Evolutionary conservation across 2,113 vertebrate species (phyloP).

Genomic region (Motacilla tschutschensis): DNA sequence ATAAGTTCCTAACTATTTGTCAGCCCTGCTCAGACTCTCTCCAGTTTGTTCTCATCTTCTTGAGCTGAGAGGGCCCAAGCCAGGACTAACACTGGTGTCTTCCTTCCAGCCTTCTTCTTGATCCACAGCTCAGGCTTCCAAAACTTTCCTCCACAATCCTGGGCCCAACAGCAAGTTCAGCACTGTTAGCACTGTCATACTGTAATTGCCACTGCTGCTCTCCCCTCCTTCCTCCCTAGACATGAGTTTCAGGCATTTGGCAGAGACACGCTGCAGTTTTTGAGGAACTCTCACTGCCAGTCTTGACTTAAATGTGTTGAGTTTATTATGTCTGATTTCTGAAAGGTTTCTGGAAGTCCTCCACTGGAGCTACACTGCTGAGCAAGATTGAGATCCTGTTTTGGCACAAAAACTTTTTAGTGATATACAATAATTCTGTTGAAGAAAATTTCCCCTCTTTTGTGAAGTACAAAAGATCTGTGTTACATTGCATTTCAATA

Average conservation of each 20-base stretch:
- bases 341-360: background rate
- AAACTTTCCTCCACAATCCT: background rate
- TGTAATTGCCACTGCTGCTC: background rate
- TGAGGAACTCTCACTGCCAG: background rate
- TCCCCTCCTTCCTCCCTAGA: background rate
- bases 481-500: background rate
- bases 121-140: background rate
- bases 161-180: background rate
- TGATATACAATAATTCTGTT: background rate
- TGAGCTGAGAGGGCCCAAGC: background rate
- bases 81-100: background rate
- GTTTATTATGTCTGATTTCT: background rate
- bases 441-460: background rate
- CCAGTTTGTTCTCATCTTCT: background rate
- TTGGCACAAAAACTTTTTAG: background rate
- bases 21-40: background rate
- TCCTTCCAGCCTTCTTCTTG: background rate
- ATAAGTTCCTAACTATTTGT: background rate
- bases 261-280: background rate
- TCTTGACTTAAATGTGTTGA: fast-evolving
- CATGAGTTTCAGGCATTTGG: background rate
- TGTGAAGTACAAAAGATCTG: background rate
- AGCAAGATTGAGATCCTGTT: background rate
- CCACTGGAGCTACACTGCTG: background rate
- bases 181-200: background rate